A percentile compares a stretch with the other conserved stretches of the same genome.
These are phyloP conservation scores for Podarcis lilfordi DNA, from an alignment of 2,797 vertebrate species.

Conservation along the genomic window DNA sequence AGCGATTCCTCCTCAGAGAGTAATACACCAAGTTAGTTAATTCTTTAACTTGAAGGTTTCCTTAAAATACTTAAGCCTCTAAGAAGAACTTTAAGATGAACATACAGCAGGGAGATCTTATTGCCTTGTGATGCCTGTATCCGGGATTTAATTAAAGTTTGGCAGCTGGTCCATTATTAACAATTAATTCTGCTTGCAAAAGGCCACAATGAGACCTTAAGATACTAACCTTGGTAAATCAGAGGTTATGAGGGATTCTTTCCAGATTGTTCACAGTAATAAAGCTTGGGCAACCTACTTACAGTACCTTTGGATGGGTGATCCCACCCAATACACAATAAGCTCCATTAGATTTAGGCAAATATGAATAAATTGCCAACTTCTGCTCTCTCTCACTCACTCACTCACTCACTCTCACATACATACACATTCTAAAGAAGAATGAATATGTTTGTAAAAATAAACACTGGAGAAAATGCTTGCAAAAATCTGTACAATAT, in stretches of 20 bases:
- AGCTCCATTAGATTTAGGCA: background rate
- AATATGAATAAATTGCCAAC: background rate
- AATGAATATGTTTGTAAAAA: too few relatives aligned
- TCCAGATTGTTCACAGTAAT: background rate
- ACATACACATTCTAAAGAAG: background rate
- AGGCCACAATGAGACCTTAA: background rate
- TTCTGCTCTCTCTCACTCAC: background rate
- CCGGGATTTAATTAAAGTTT: slow-evolving; percentile 6
- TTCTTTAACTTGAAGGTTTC: background rate
- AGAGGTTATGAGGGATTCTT: background rate
- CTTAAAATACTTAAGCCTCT: background rate
- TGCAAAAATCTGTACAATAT: too few relatives aligned
- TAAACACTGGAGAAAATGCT: too few relatives aligned
- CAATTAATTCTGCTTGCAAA: slow-evolving; percentile 1
- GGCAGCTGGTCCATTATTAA: slow-evolving; percentile 16
- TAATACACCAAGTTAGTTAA: background rate
- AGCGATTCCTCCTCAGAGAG: background rate
- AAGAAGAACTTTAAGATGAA: background rate
- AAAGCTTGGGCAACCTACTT: background rate
- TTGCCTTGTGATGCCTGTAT: background rate
- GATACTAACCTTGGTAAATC: background rate
- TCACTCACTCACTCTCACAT: too few relatives aligned
- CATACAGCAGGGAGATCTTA: background rate
- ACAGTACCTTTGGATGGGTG: background rate
- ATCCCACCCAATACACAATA: background rate